A percentile compares a stretch with the other conserved stretches of the same genome.
Evolutionary conservation across 2,888 invertebrate genomes (phyloP).

Genomic region (Automeris io): DNA sequence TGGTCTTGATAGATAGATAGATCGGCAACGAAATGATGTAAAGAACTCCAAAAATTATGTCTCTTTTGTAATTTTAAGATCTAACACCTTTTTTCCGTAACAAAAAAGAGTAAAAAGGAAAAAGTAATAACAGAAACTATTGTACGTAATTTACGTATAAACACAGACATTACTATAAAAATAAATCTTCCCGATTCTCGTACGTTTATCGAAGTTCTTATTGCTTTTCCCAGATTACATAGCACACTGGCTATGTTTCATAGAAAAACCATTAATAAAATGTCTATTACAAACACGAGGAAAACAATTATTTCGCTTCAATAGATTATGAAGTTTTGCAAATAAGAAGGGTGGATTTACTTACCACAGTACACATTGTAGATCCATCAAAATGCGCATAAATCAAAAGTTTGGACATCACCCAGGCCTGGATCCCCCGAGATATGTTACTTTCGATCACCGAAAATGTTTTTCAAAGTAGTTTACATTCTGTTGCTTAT

Average conservation of each 20-base stretch:
- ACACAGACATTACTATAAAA: not conserved
- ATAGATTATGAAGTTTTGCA: constrained; percentile 37
- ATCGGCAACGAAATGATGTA: no score
- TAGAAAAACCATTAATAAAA: not conserved
- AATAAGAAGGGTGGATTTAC: constrained; percentile 35
- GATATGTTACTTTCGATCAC: constrained; percentile 42
- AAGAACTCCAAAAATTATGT: no score
- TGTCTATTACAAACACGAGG: not conserved
- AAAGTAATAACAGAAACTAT: not conserved
- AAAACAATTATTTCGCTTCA: constrained; percentile 1
- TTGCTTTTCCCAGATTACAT: constrained; percentile 5
- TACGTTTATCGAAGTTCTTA: constrained; percentile 10
- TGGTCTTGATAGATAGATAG: no score
- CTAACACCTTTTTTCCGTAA: no score
- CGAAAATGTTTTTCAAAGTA: constrained; percentile 30
- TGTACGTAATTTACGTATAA: not conserved
- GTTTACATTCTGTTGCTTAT: constrained; percentile 31
- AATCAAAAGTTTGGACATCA: constrained; percentile 51
- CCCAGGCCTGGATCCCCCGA: constrained; percentile 28
- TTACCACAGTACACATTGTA: constrained; percentile 20
- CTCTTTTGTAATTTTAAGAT: no score
- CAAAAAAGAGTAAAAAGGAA: no score
- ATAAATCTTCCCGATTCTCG: not conserved
- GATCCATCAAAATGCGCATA: constrained; percentile 56
- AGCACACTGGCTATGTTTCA: not conserved